Evolutionary conservation across 2,113 vertebrate species (phyloP).

Genomic region (Coptodon bakossiorum): DNA sequence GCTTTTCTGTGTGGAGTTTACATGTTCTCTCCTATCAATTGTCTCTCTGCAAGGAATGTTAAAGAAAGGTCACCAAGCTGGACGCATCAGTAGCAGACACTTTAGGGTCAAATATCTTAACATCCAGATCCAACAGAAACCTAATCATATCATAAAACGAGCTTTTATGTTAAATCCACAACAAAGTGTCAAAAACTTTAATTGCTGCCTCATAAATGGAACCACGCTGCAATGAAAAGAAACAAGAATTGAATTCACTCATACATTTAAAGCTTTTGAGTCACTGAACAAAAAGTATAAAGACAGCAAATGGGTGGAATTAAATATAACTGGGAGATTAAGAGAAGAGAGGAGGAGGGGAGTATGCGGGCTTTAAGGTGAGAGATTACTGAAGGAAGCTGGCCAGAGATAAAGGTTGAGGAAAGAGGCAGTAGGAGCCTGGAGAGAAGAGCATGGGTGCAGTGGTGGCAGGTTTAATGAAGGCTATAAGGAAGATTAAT

Average conservation of each 20-base stretch:
- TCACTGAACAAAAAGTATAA: not conserved
- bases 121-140: not conserved
- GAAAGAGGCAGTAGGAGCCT: not conserved
- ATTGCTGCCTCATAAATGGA: not conserved
- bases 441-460: not conserved
- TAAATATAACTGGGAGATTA: constrained; percentile 41
- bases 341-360: not conserved
- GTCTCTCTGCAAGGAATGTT: not conserved
- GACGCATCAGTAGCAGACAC: not conserved
- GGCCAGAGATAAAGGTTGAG: constrained; percentile 28
- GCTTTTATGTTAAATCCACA: not conserved
- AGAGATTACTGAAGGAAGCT: constrained; percentile 15
- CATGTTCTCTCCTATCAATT: not conserved
- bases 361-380: not conserved
- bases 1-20: not conserved
- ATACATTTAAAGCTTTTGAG: not conserved
- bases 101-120: not conserved
- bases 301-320: not conserved
- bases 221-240: not conserved
- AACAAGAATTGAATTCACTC: not conserved
- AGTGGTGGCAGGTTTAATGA: constrained; percentile 64
- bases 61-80: not conserved
- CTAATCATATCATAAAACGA: not conserved
- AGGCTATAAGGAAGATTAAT: constrained; percentile 73
- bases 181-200: not conserved